Evolutionary conservation across 1,140 invertebrate species (phyloP).

Genomic region (Drosophila watanabei): DNA sequence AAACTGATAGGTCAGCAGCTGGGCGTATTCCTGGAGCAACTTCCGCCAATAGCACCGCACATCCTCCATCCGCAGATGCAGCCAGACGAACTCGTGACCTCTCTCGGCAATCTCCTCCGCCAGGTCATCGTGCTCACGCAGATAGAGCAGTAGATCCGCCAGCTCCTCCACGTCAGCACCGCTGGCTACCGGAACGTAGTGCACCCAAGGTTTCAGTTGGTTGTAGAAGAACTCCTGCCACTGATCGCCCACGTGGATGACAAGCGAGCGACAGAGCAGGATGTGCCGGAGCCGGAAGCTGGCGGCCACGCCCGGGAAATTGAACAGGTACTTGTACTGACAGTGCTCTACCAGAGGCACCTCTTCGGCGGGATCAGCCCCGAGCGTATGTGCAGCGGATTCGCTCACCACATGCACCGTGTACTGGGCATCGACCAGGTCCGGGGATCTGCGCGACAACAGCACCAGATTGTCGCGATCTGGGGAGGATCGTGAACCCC

Average conservation of each 20-base stretch:
- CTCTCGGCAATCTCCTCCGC: constrained; percentile 93
- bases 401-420: constrained; percentile 97
- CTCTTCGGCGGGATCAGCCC: constrained; percentile 93
- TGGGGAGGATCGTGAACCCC: constrained; percentile 95
- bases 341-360: constrained; percentile 97
- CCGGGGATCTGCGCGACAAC: constrained; percentile 91
- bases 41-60: constrained; percentile 95
- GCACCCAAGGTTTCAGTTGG: constrained; percentile 96
- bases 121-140: constrained; percentile 91
- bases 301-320: constrained; percentile 98
- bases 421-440: constrained; percentile 96
- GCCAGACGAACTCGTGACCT: constrained; percentile 93
- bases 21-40: constrained; percentile 91
- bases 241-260: constrained; percentile 98
- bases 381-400: constrained; percentile 96
- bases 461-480: constrained; percentile 95
- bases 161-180: constrained; percentile 90
- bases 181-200: constrained; percentile 96
- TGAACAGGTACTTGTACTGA: constrained; percentile 97
- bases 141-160: constrained; percentile 91
- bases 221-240: constrained; percentile 99
- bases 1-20: constrained; percentile 91
- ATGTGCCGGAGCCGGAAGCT: constrained; percentile 99
- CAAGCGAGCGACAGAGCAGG: constrained; percentile 96
- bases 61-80: constrained; percentile 93